Percentiles rank a stretch among this genome's conserved stretches.
phyloP scores from a whole-genome alignment of 2,888 invertebrate species.

The Xylophagus ater region DNA sequence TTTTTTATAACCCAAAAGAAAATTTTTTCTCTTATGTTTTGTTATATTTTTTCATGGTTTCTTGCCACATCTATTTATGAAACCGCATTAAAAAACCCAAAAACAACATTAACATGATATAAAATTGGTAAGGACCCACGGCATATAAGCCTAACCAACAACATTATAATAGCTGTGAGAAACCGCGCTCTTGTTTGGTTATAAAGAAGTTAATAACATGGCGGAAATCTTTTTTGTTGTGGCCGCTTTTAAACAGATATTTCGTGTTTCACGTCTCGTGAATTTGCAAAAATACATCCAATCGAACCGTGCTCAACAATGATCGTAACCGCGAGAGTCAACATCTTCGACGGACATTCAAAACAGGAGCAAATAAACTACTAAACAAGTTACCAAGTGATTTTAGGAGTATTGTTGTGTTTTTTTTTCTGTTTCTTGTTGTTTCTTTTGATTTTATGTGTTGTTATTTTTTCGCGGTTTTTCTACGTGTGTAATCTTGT shows the following conservation, averaged over 20 bases:
- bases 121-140: slow-evolving; percentile 15
- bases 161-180: slow-evolving; percentile 20
- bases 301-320: background rate
- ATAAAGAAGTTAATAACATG: slow-evolving; percentile 41
- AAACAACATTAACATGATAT: no score
- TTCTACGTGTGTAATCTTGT: slow-evolving; percentile 10
- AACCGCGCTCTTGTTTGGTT: slow-evolving; percentile 29
- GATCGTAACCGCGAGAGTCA: slow-evolving; percentile 1
- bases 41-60: no score
- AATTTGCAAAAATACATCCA: background rate
- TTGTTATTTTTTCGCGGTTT: slow-evolving; percentile 9
- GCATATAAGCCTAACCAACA: slow-evolving; percentile 14
- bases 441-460: no score
- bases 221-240: slow-evolving; percentile 28
- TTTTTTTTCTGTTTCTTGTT: background rate
- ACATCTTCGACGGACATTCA: slow-evolving; percentile 9
- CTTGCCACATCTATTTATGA: no score
- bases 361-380: slow-evolving; percentile 11
- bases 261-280: slow-evolving; percentile 5
- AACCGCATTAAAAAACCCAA: no score
- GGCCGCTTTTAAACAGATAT: slow-evolving; percentile 12
- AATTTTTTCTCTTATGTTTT: no score
- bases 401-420: slow-evolving; percentile 3
- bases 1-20: no score
- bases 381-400: slow-evolving; percentile 11